A percentile compares a stretch with the other conserved stretches of the same genome.
Conservation (phyloP, 2,797 vertebrate genomes). For the Miichthys miiuy region DNA sequence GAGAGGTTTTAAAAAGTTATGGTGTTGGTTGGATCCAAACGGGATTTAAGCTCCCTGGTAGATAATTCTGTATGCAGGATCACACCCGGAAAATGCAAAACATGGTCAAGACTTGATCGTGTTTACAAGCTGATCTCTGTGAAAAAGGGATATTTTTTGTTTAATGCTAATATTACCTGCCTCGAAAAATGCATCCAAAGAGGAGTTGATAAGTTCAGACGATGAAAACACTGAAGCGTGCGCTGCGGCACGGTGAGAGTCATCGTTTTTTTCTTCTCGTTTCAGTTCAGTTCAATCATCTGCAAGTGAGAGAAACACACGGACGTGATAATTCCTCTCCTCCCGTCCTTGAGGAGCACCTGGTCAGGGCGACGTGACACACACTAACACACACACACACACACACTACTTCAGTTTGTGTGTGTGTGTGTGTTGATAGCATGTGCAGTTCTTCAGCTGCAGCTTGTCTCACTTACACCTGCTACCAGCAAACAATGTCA, state of each 20-base stretch:
- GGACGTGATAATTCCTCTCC: slow-evolving; percentile 9
- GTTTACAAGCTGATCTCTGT: slow-evolving; percentile 72
- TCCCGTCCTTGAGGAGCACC: slow-evolving; percentile 75
- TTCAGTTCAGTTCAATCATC: background rate
- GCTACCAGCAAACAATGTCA: slow-evolving; percentile 25
- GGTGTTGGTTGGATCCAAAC: slow-evolving; percentile 39
- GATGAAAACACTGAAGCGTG: background rate
- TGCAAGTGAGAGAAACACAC: background rate
- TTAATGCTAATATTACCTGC: slow-evolving; percentile 19
- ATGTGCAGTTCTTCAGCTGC: slow-evolving; percentile 29
- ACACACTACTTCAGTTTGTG: slow-evolving; percentile 21
- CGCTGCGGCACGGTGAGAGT: background rate
- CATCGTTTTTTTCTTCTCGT: background rate
- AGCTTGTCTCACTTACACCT: slow-evolving; percentile 30
- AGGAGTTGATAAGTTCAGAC: slow-evolving; percentile 31
- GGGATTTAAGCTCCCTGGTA: slow-evolving; percentile 46
- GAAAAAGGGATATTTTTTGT: slow-evolving; percentile 39
- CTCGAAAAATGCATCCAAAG: background rate
- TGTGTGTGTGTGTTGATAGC: slow-evolving; percentile 24
- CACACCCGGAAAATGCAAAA: slow-evolving; percentile 34
- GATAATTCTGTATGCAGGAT: slow-evolving; percentile 53
- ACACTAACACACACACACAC: slow-evolving; percentile 21
- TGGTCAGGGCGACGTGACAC: slow-evolving; percentile 55
- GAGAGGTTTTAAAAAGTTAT: slow-evolving; percentile 65
- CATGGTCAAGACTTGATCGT: slow-evolving; percentile 61